Percentiles rank a stretch among this genome's conserved stretches.
Conservation (phyloP, 2,888 invertebrate species). For the Amphiduros pacificus region DNA sequence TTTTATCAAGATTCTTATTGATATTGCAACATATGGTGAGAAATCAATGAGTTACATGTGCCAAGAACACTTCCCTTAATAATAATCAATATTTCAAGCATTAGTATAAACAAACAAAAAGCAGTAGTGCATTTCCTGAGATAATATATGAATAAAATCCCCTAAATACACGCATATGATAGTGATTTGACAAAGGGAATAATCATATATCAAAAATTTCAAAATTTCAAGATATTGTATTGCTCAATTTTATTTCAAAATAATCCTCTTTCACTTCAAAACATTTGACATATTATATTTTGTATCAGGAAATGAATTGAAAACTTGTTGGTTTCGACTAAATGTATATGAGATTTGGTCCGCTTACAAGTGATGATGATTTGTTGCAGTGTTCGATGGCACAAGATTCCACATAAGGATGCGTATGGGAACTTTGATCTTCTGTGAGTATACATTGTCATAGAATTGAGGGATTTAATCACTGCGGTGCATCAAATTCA, state of each 20-base stretch:
- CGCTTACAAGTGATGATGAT: constrained; percentile 6
- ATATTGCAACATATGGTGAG: too few relatives aligned
- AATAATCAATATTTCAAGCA: too few relatives aligned
- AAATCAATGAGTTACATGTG: too few relatives aligned
- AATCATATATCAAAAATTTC: too few relatives aligned
- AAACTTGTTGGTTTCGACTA: not conserved
- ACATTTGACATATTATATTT: not conserved
- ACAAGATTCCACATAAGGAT: constrained; percentile 53
- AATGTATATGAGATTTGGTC: not conserved
- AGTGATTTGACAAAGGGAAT: too few relatives aligned
- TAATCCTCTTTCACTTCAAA: not conserved
- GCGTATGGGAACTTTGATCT: constrained; percentile 57
- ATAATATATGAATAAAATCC: too few relatives aligned
- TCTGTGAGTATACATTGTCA: constrained; percentile 46
- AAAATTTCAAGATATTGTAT: not conserved
- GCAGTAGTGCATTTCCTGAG: too few relatives aligned
- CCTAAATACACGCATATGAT: too few relatives aligned
- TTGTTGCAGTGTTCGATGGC: constrained; percentile 53
- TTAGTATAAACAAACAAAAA: too few relatives aligned
- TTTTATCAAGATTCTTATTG: too few relatives aligned
- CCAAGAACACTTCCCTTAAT: too few relatives aligned
- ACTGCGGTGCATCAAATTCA: not conserved
- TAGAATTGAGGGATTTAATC: not conserved
- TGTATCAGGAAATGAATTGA: not conserved
- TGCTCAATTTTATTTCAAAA: not conserved